A percentile compares a stretch with the other conserved stretches of the same genome.
These are phyloP conservation scores for Echiichthys vipera DNA, from an alignment of 2,797 vertebrate species.

Conservation along the genomic window DNA sequence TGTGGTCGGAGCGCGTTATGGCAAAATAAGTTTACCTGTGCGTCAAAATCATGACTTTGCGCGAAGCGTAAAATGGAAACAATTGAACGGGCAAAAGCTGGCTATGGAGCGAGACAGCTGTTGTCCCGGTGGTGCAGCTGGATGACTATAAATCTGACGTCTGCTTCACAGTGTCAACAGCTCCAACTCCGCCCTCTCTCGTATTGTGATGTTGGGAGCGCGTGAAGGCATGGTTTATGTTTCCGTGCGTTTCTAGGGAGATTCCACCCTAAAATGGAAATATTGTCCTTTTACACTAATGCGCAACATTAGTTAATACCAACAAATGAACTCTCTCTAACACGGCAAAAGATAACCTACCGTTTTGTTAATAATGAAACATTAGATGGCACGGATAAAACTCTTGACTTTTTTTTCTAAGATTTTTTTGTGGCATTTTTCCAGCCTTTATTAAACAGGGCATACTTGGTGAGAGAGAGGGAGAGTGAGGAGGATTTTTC, in stretches of 20 bases:
- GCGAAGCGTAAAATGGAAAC: constrained; percentile 27
- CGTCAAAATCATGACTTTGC: constrained; percentile 63
- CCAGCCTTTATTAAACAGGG: too few species aligned
- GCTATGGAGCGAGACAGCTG: constrained; percentile 36
- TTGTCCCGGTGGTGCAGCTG: constrained; percentile 21
- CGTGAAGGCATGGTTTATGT: constrained; percentile 21
- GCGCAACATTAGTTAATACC: accelerated
- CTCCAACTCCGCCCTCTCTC: constrained; percentile 34
- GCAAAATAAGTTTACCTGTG: constrained; percentile 67
- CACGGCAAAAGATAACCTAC: neutral
- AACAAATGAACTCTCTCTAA: neutral
- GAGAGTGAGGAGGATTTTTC: too few species aligned
- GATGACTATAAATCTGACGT: constrained; percentile 13
- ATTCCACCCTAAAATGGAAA: constrained; percentile 46
- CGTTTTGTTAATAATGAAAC: neutral
- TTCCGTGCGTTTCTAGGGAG: constrained; percentile 23
- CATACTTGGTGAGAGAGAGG: too few species aligned
- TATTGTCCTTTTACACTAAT: too few species aligned
- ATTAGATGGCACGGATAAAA: neutral
- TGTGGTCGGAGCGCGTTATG: neutral
- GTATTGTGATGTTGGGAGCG: constrained; percentile 41
- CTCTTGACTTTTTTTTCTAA: too few species aligned
- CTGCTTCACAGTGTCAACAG: constrained; percentile 44
- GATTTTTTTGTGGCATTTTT: too few species aligned
- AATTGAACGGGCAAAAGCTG: neutral